Evolutionary conservation across 2,888 invertebrate species (phyloP).

Genomic region (Gisinianus flammeolus): DNA sequence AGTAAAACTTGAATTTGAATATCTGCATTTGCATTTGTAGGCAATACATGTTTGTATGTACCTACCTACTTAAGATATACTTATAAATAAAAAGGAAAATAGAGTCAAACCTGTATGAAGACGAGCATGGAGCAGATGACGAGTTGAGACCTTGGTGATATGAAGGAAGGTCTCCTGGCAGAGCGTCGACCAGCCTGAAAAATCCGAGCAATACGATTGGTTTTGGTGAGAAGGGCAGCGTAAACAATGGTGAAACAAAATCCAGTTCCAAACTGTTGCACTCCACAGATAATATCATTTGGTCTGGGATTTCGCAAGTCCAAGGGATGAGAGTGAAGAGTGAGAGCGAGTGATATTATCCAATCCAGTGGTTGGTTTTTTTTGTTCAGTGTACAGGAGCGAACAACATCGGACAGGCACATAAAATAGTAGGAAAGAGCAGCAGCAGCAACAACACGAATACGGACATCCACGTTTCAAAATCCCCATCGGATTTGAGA

Average conservation of each 20-base stretch:
- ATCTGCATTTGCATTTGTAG: too few relatives aligned
- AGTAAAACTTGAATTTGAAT: too few relatives aligned
- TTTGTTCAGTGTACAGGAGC: not conserved
- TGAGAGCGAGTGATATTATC: too few relatives aligned
- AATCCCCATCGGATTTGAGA: too few relatives aligned
- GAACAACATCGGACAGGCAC: not conserved
- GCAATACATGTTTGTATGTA: too few relatives aligned
- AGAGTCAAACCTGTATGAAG: conserved; percentile 76
- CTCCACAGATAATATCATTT: conserved; percentile 85
- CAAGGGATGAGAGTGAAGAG: too few relatives aligned
- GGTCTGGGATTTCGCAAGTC: conserved; percentile 65
- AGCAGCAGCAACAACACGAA: not conserved
- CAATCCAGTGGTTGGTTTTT: not conserved
- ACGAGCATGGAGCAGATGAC: conserved; percentile 87
- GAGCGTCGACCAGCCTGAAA: conserved; percentile 96
- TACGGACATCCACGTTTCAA: not conserved
- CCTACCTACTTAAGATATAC: too few relatives aligned
- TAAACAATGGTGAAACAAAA: conserved; percentile 97
- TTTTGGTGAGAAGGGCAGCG: conserved; percentile 95
- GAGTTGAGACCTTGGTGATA: conserved; percentile 88
- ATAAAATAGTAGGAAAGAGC: not conserved
- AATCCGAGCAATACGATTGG: conserved; percentile 94
- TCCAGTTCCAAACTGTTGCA: conserved; percentile 74
- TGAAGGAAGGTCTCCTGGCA: conserved; percentile 91
- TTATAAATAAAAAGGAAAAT: not conserved